Percentiles rank a stretch among this genome's conserved stretches.
These are phyloP conservation scores for Zaprionus gabonicus DNA, from an alignment of 1,140 invertebrate genomes.

Conservation along the genomic window DNA sequence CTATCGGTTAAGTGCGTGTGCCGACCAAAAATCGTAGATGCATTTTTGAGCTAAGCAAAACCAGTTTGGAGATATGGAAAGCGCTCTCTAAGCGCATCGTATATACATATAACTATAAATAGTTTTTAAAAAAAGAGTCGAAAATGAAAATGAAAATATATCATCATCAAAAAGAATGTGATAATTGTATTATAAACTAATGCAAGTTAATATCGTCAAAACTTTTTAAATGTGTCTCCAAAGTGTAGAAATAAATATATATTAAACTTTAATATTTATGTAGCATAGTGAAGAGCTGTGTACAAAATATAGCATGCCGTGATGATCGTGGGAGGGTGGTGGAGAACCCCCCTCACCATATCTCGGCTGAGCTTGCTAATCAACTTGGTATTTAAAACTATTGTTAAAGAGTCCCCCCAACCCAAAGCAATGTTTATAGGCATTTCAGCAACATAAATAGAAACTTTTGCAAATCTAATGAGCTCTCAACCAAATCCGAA, in stretches of 20 bases:
- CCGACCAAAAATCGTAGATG: constrained; percentile 38
- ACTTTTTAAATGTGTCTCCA: constrained; percentile 53
- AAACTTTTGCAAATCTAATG: constrained; percentile 13
- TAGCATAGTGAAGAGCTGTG: constrained; percentile 18
- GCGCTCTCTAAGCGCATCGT: constrained; percentile 37
- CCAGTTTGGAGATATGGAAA: constrained; percentile 16
- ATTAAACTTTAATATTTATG: constrained; percentile 2
- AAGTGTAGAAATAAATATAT: constrained; percentile 27
- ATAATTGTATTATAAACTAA: constrained; percentile 81
- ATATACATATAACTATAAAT: constrained; percentile 39
- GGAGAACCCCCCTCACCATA: background rate
- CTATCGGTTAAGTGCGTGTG: constrained; percentile 57
- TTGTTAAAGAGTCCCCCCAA: background rate
- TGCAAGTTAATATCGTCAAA: constrained; percentile 71
- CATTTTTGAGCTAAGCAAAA: constrained; percentile 13
- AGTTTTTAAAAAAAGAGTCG: constrained; percentile 49
- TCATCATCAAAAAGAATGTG: constrained; percentile 83
- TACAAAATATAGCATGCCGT: constrained; percentile 20
- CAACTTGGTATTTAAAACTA: background rate
- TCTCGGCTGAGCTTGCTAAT: background rate
- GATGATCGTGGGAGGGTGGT: background rate
- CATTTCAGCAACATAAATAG: constrained; percentile 52
- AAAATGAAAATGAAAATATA: constrained; percentile 72
- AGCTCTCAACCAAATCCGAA: constrained; percentile 14
- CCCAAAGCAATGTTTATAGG: constrained; percentile 60